Conservation (phyloP, 1,140 invertebrate species). For the Bombus huntii region DNA sequence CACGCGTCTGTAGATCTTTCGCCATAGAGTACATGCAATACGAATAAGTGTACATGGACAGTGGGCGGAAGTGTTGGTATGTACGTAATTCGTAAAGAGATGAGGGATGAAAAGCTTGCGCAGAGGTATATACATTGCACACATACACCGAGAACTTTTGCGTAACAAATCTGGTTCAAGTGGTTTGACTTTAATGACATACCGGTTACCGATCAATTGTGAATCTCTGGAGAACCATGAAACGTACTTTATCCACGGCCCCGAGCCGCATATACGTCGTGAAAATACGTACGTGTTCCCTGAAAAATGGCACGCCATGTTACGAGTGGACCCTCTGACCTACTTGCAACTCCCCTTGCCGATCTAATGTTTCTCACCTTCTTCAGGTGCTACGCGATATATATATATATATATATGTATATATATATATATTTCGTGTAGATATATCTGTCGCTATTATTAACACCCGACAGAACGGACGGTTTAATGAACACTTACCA, state of each 20-base stretch:
- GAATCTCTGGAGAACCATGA: neutral
- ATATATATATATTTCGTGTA: too few relatives aligned
- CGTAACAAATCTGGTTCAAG: conserved; percentile 29
- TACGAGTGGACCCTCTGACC: neutral
- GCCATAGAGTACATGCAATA: neutral
- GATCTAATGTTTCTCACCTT: neutral
- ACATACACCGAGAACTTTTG: neutral
- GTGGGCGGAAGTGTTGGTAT: too few relatives aligned
- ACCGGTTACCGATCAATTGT: conserved; percentile 19
- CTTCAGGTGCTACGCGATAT: neutral
- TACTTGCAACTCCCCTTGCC: neutral
- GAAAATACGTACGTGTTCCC: neutral
- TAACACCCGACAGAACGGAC: conserved; percentile 43
- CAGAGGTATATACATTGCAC: neutral
- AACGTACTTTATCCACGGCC: neutral
- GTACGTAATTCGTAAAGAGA: neutral
- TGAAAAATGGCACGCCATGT: conserved; percentile 17
- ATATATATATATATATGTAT: neutral
- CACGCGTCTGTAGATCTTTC: neutral
- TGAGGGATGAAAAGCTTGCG: neutral
- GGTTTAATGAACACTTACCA: conserved; percentile 68
- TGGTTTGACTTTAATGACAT: conserved; percentile 11
- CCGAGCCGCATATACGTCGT: too few relatives aligned
- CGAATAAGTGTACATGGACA: too few relatives aligned
- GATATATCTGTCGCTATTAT: conserved; percentile 20